These are phyloP conservation scores for Heliconius erato DNA, from an alignment of 2,888 invertebrate genomes.

Conservation along the genomic window DNA sequence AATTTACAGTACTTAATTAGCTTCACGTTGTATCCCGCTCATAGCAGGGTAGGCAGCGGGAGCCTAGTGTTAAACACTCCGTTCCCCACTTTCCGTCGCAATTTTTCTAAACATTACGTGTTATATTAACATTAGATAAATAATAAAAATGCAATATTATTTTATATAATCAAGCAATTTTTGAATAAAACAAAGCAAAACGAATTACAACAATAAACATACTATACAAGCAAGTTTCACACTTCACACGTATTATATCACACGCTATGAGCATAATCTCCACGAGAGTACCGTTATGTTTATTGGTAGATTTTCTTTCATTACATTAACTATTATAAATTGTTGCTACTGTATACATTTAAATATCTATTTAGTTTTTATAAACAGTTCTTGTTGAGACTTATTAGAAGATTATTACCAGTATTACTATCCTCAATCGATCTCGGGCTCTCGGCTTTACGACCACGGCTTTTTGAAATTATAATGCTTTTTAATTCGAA, in stretches of 20 bases:
- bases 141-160: not conserved
- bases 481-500: slow-evolving; percentile 40
- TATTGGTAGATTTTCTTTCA: slow-evolving; percentile 28
- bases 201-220: not conserved
- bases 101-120: no score
- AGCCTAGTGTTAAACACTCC: no score
- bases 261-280: slow-evolving; percentile 11
- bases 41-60: no score
- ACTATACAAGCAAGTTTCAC: not conserved
- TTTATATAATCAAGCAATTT: not conserved
- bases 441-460: slow-evolving; percentile 27
- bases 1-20: no score
- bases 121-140: not conserved
- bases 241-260: slow-evolving; percentile 19
- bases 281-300: slow-evolving; percentile 19
- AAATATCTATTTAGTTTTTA: slow-evolving; percentile 27
- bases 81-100: no score
- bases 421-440: slow-evolving; percentile 24
- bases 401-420: slow-evolving; percentile 27
- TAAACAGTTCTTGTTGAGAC: slow-evolving; percentile 19
- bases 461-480: slow-evolving; percentile 37
- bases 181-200: not conserved
- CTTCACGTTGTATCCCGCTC: no score
- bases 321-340: slow-evolving; percentile 24
- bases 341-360: slow-evolving; percentile 28